Evolutionary conservation across 2,888 invertebrate genomes (phyloP), one percentile per base, ranked within the genome.

Genomic region (Eurytoma adleriae): DNA sequence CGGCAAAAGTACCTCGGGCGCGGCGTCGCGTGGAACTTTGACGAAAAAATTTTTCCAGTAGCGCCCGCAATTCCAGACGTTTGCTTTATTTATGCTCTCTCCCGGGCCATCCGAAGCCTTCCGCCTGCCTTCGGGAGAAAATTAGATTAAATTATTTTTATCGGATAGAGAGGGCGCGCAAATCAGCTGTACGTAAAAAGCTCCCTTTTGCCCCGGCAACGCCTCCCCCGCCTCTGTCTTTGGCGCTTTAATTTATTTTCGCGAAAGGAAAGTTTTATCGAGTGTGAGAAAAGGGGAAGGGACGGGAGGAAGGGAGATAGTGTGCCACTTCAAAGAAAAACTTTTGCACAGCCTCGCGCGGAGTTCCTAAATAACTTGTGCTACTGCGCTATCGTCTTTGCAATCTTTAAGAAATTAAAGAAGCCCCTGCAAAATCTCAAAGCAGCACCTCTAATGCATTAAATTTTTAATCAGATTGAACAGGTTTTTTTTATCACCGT

Each of bases 401-500:
- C 54, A 73, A 64, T 73, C 27, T 73, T 73, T 64, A 10, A 56
- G 54, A 56, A 62, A 73, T 73, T 52, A 73, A 73, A 48, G 64
- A 40, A 54, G 59, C 59, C 57, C 30, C 67, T 50, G 20, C 13
- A 13, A 20, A 66, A 20, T 66, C 4, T 20, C 50, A 50, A 48
- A 14, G 64, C 40, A n/a, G 40, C 4, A 0, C n/a, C 16, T 56
- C 40, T 40, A 40, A 3, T 40, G 40, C 40, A 40, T 40, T 40
- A 40, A 40, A 40, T 40, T 40, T 40, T 40, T 40, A 40, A 40
- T 40, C 40, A 40, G 5, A 40, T 7, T 7, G 40, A 40, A 40
- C 7, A 40, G 7, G 2, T 24, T 24, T 24, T 24, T 24, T 24
- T 24, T n/a, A n/a, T 24, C 24, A 24, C 2, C 24, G 24, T 24